Conservation (phyloP, 64 coral and sea anemone genomes). For the Stylophora pistillata region DNA sequence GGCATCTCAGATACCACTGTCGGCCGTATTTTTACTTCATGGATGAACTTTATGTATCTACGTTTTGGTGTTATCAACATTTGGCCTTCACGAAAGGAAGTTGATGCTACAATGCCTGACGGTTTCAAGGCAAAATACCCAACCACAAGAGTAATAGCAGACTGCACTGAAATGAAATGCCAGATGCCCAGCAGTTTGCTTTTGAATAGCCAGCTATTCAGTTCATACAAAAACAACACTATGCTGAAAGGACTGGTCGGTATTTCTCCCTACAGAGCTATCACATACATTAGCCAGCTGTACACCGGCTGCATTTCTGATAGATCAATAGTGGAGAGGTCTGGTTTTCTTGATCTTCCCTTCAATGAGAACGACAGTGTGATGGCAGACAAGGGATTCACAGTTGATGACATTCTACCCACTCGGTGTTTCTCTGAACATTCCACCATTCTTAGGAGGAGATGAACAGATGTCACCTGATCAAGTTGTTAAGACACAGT, state of each 20-base stretch:
- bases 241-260: constrained; percentile 37
- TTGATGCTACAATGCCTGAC: no score
- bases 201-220: constrained; percentile 33
- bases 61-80: no score
- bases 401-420: constrained; percentile 17
- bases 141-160: not conserved
- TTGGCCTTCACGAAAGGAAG: no score
- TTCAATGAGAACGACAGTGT: constrained; percentile 23
- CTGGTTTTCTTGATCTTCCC: constrained; percentile 24
- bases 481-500: constrained; percentile 11
- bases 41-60: no score
- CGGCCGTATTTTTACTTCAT: no score
- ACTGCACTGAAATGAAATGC: constrained; percentile 16
- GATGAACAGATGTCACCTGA: constrained; percentile 35
- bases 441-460: constrained; percentile 41
- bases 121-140: constrained; percentile 9
- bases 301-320: constrained; percentile 48
- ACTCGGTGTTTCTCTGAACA: constrained; percentile 1
- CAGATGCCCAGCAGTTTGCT: constrained; percentile 40
- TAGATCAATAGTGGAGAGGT: constrained; percentile 10
- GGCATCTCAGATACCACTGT: no score
- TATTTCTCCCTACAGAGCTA: constrained; percentile 33
- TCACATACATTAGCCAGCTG: constrained; percentile 16
- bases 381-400: constrained; percentile 35
- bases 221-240: constrained; percentile 39